A percentile compares a stretch with the other conserved stretches of the same genome.
phyloP scores from a whole-genome alignment of 2,113 vertebrate genomes.

The Brevimyrus niger region DNA sequence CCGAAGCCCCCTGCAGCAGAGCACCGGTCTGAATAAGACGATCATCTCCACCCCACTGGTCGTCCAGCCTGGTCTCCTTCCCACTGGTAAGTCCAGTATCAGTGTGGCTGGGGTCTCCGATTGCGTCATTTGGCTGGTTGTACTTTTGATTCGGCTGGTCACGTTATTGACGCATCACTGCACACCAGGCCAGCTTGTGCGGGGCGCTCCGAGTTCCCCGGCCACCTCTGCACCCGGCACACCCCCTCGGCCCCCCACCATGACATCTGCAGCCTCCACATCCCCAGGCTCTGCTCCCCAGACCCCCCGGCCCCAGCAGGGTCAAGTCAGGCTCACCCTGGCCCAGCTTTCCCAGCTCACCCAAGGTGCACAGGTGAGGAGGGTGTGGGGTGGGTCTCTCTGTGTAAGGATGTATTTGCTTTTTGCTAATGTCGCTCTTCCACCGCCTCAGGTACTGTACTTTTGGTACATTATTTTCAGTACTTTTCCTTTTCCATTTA shows the following conservation, averaged over 20 bases:
- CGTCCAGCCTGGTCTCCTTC: conserved; percentile 82
- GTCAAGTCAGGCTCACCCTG: conserved; percentile 96
- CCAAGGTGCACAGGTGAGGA: conserved; percentile 80
- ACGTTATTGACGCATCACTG: background rate
- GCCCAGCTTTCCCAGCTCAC: conserved; percentile 94
- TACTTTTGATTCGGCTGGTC: background rate
- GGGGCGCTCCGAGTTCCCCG: conserved; percentile 68
- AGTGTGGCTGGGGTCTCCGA: background rate
- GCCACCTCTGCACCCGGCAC: conserved; percentile 42
- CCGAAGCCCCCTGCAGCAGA: conserved; percentile 78
- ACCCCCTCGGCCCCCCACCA: conserved; percentile 44
- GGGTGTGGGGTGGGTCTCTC: background rate
- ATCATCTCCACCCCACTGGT: conserved; percentile 82
- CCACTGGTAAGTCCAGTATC: conserved; percentile 15
- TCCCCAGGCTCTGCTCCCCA: conserved; percentile 29
- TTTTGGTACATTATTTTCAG: background rate
- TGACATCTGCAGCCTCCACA: conserved; percentile 22
- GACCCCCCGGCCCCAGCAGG: conserved; percentile 77
- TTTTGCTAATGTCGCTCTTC: background rate
- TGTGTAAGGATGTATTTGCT: background rate
- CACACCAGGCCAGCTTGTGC: conserved; percentile 68
- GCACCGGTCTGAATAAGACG: conserved; percentile 72
- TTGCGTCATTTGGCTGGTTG: background rate
- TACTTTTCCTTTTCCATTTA: background rate
- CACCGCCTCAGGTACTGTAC: background rate